Conservation (phyloP, 2,797 vertebrate genomes). For the Chaetodon trifasciatus region DNA sequence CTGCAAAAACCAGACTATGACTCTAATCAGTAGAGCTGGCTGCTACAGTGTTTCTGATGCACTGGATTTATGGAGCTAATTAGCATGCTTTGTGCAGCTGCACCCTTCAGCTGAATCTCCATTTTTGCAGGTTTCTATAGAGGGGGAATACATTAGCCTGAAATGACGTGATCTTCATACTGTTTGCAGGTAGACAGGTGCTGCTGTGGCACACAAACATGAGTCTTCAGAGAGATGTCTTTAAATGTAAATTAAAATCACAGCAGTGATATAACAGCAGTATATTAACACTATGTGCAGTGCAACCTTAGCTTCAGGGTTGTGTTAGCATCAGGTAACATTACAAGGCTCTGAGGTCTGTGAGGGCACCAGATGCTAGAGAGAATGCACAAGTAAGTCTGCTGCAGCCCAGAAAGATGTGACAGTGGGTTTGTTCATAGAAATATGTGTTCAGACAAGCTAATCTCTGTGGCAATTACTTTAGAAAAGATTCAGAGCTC, state of each 20-base stretch:
- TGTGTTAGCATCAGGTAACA: background rate
- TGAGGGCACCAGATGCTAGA: background rate
- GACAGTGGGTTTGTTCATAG: background rate
- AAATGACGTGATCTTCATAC: background rate
- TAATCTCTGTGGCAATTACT: background rate
- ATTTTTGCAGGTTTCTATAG: slow-evolving; percentile 13
- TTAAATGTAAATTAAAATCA: background rate
- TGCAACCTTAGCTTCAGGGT: background rate
- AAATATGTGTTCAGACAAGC: background rate
- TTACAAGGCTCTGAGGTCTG: background rate
- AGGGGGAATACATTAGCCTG: slow-evolving; percentile 1
- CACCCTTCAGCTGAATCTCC: slow-evolving; percentile 17
- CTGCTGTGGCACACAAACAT: background rate
- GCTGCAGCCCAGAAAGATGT: background rate
- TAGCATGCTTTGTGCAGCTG: slow-evolving; percentile 31
- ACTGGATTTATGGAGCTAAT: slow-evolving; percentile 37
- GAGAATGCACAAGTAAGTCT: too few species aligned
- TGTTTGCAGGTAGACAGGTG: slow-evolving; percentile 12
- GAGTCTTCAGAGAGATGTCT: background rate
- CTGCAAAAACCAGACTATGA: background rate
- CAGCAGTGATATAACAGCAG: background rate
- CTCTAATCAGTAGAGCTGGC: slow-evolving; percentile 7
- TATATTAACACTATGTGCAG: background rate
- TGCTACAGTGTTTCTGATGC: slow-evolving; percentile 8
- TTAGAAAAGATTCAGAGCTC: background rate